phyloP scores from a whole-genome alignment of 2,113 vertebrate species.

The Pygoscelis adeliae region DNA sequence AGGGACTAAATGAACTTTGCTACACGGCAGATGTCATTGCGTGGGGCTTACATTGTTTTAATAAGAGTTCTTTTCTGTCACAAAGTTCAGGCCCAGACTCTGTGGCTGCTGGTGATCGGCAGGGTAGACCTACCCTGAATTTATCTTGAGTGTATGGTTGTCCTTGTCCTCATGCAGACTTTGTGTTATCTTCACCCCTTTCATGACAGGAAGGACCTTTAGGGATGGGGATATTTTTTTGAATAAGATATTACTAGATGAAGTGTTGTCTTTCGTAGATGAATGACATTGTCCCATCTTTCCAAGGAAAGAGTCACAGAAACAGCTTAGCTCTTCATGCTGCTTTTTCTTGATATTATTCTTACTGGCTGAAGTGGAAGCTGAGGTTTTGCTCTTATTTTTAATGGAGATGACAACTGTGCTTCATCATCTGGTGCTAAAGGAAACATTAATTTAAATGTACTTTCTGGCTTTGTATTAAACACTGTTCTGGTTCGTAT shows the following conservation, averaged over 20 bases:
- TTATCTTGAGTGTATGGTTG: background rate
- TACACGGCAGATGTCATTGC: fast-evolving
- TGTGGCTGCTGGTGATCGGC: background rate
- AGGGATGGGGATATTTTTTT: background rate
- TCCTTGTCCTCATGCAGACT: background rate
- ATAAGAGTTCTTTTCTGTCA: background rate
- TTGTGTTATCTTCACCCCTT: background rate
- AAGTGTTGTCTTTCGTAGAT: background rate
- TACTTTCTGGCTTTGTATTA: background rate
- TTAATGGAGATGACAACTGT: background rate
- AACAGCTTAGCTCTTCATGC: background rate
- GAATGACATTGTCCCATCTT: background rate
- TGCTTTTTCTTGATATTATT: background rate
- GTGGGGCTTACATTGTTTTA: fast-evolving
- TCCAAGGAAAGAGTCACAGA: background rate
- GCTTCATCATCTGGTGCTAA: background rate
- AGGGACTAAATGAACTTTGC: background rate
- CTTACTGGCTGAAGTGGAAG: background rate
- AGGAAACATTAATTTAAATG: background rate
- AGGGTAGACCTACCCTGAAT: background rate
- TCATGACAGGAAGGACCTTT: background rate
- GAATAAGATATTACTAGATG: background rate
- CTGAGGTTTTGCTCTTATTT: background rate
- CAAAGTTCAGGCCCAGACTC: background rate
- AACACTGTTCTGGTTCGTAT: background rate